These are phyloP conservation scores for Trichonephila clavipes DNA, from an alignment of 1,140 invertebrate genomes.

Conservation along the genomic window DNA sequence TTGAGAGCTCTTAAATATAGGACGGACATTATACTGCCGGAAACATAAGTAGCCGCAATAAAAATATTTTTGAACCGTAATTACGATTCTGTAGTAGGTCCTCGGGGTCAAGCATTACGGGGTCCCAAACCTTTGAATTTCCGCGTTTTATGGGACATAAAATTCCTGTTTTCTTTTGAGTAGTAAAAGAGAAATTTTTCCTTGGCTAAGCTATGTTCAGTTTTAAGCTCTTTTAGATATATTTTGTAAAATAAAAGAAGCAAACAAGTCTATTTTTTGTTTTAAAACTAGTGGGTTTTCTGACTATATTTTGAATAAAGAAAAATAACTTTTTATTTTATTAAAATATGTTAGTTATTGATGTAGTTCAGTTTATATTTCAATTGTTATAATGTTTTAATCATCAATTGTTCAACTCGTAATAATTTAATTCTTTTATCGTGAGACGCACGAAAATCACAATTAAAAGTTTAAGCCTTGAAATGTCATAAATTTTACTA, in stretches of 20 bases:
- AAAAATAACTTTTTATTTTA: too few relatives aligned
- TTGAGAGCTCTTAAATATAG: not conserved
- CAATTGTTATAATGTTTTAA: not conserved
- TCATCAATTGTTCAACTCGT: too few relatives aligned
- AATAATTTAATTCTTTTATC: too few relatives aligned
- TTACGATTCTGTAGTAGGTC: constrained; percentile 27
- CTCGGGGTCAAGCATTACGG: not conserved
- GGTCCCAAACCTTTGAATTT: not conserved
- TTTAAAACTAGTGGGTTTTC: too few relatives aligned
- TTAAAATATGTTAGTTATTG: too few relatives aligned
- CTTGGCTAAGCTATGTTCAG: not conserved
- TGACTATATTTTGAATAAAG: too few relatives aligned
- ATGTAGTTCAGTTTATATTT: not conserved
- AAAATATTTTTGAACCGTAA: constrained; percentile 50
- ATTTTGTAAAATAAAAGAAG: not conserved
- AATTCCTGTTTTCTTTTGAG: not conserved
- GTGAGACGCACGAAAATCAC: too few relatives aligned
- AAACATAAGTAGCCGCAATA: constrained; percentile 67
- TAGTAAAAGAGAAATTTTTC: not conserved
- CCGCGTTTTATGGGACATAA: constrained; percentile 60
- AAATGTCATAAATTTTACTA: too few relatives aligned
- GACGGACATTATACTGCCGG: constrained; percentile 47
- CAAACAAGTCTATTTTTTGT: too few relatives aligned
- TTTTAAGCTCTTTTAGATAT: not conserved
- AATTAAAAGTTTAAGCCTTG: too few relatives aligned